Percentiles rank a stretch among this genome's conserved stretches.
These are phyloP conservation scores for Pachymerium ferrugineum DNA, from an alignment of 2,888 invertebrate genomes.

Conservation along the genomic window DNA sequence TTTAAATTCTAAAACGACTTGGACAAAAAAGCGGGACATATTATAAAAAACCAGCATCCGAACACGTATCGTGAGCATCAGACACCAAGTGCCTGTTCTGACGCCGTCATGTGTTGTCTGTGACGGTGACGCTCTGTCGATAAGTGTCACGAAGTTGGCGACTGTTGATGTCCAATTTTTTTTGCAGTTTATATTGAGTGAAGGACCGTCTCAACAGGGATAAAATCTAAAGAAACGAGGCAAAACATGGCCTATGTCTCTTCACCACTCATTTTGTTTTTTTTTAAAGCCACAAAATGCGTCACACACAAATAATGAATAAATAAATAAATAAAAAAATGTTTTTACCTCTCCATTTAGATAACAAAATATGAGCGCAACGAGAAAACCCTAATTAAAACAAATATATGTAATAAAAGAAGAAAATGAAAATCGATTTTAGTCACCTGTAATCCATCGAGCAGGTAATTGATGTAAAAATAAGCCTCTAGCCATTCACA, in stretches of 20 bases:
- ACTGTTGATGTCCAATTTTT: conserved; percentile 18
- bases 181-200: background rate
- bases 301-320: background rate
- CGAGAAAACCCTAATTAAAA: conserved; percentile 41
- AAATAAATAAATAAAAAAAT: background rate
- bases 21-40: too few relatives aligned
- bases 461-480: conserved; percentile 47
- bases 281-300: background rate
- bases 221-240: conserved; percentile 20
- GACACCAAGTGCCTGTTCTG: too few relatives aligned
- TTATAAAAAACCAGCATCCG: too few relatives aligned
- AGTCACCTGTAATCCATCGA: conserved; percentile 50
- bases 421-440: background rate
- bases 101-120: background rate
- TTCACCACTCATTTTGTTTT: background rate
- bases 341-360: conserved; percentile 46
- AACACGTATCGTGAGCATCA: too few relatives aligned
- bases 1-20: too few relatives aligned
- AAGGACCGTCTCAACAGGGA: conserved; percentile 20
- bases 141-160: conserved; percentile 5
- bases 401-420: background rate
- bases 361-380: conserved; percentile 48
- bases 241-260: background rate
- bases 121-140: conserved; percentile 23
- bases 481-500: conserved; percentile 46